These are phyloP conservation scores for Kuschelorhynchus macadamiae DNA, from an alignment of 2,888 invertebrate genomes.

Conservation along the genomic window DNA sequence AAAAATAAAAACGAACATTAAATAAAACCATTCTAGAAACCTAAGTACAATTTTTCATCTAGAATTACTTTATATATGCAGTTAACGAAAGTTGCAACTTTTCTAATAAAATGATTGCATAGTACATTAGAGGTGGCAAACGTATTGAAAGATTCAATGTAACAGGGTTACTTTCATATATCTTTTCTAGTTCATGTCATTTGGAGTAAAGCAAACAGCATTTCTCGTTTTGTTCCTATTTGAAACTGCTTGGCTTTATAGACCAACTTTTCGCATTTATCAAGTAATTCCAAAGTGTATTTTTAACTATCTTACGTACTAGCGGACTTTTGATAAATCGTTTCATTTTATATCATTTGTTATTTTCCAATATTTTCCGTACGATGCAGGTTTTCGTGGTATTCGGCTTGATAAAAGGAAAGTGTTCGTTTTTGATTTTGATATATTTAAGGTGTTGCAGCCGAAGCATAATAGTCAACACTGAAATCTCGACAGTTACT, in stretches of 20 bases:
- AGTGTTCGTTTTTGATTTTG: too few relatives aligned
- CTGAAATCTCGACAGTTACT: too few relatives aligned
- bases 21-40: too few relatives aligned
- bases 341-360: conserved; percentile 39
- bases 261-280: conserved; percentile 49
- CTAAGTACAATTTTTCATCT: too few relatives aligned
- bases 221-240: conserved; percentile 38
- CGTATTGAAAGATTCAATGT: conserved; percentile 38
- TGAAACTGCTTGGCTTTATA: conserved; percentile 32
- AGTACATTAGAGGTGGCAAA: conserved; percentile 23
- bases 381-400: too few relatives aligned
- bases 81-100: too few relatives aligned
- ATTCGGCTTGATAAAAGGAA: too few relatives aligned
- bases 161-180: conserved; percentile 39
- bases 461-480: too few relatives aligned
- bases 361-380: conserved; percentile 23
- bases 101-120: too few relatives aligned
- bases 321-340: conserved; percentile 45
- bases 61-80: too few relatives aligned
- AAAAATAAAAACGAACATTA: too few relatives aligned
- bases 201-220: conserved; percentile 45
- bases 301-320: conserved; percentile 46
- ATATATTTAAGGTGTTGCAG: too few relatives aligned
- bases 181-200: conserved; percentile 41
- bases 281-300: conserved; percentile 48